Base-by-base conservation (phyloP, 2,888 invertebrate species). In the Hofmannophila pseudospretella region DNA sequence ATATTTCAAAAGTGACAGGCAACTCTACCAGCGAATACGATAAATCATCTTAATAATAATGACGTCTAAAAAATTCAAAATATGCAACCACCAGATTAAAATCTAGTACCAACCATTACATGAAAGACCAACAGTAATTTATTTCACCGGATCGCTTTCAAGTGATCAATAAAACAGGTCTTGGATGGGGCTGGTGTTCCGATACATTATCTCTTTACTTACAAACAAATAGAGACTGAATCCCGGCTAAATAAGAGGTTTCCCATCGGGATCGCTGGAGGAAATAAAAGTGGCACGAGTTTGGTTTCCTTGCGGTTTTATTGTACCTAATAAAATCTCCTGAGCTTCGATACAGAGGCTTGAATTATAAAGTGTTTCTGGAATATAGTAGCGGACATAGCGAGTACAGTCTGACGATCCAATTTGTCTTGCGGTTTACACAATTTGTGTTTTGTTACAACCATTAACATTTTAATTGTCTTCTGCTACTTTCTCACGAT, bases 311-410 rank as follows among this genome's bases (percentile, higher is more conserved):
- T 49, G 45, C 41, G 50, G 54, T 64, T 68, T 70, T 69, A 69
- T 65, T 65, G 60, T 58, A 51, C 53, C 58, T 63, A 67, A 66
- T 72, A 69, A 69, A 69, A 68, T 59, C 59, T 58, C 52, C 51
- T 42, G 54, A 54, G 59, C 39, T 46, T 45, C 45, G 47, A 47
- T 35, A 35, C 35, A 40, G 44, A 38, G 41, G 52, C 52, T 56
- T 63, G 65, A 65, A 67, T 63, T 65, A 64, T 64, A 58, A 62
- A 49, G 53, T 39, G 53, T 49, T 54, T 46, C 49, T 45, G 32
- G 36, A 47, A 54, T 56, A 39, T 41, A 46, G 43, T 32, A 30
- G 10, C 32, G 11, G 16, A 28, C 16, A 20, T 14, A 20, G n/a
- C n/a, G n/a, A n/a, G n/a, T 11, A 9, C 34, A 23, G 23, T 7